Evolutionary conservation across 2,113 vertebrate genomes (phyloP).

Genomic region (Corvus moneduloides): DNA sequence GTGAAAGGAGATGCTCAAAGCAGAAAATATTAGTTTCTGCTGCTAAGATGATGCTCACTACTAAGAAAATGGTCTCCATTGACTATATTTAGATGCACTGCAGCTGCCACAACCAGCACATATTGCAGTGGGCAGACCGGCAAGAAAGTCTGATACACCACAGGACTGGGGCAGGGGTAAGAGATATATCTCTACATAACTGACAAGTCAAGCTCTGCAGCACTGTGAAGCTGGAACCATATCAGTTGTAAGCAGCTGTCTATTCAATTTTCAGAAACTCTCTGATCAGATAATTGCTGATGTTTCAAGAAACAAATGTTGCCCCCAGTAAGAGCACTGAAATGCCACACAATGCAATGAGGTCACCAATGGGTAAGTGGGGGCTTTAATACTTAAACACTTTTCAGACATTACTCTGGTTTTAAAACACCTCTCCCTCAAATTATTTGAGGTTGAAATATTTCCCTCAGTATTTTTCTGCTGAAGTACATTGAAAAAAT

Average conservation of each 20-base stretch:
- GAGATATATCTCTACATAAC: neutral
- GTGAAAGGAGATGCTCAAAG: slow-evolving; percentile 42
- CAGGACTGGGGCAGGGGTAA: neutral
- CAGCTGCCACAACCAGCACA: slow-evolving; percentile 48
- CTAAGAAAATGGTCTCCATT: slow-evolving; percentile 38
- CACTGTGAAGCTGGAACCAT: neutral
- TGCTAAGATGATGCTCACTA: neutral
- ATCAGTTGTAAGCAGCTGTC: neutral
- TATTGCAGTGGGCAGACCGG: slow-evolving; percentile 18
- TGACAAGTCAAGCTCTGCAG: neutral
- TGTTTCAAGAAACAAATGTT: neutral
- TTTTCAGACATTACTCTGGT: neutral
- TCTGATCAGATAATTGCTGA: neutral
- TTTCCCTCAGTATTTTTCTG: neutral
- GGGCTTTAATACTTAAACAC: neutral
- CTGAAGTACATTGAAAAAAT: neutral
- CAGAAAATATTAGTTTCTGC: slow-evolving; percentile 24
- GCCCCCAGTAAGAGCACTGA: neutral
- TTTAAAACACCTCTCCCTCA: neutral
- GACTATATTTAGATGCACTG: neutral
- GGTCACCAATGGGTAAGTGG: neutral
- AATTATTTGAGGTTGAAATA: neutral
- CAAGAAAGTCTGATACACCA: slow-evolving; percentile 13
- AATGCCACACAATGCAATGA: neutral
- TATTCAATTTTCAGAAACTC: slow-evolving; percentile 3